phyloP scores from a whole-genome alignment of 2,113 vertebrate species.

The Trinectes maculatus region DNA sequence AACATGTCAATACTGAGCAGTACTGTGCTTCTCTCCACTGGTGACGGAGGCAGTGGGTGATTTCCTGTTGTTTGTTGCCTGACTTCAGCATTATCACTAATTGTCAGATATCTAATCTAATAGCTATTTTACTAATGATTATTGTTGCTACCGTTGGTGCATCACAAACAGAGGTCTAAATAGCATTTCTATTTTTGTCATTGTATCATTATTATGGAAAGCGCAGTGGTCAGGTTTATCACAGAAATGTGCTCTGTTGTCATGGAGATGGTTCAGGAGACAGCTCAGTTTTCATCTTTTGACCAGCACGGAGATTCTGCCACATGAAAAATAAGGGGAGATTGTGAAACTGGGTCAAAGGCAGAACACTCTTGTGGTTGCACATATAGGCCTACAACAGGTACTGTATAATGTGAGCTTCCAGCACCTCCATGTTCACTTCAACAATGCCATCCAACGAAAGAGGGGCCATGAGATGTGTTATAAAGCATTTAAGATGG shows the following conservation, averaged over 20 bases:
- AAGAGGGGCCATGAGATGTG: too few relatives aligned
- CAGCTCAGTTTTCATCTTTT: background rate
- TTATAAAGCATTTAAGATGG: too few relatives aligned
- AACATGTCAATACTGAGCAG: too few relatives aligned
- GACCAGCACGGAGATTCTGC: background rate
- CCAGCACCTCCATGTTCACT: background rate
- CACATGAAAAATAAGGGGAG: background rate
- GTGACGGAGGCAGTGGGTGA: too few relatives aligned
- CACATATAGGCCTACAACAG: background rate
- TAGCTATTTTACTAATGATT: too few relatives aligned
- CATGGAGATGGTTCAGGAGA: slow-evolving; percentile 1
- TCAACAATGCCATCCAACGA: too few relatives aligned
- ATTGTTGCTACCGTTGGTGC: background rate
- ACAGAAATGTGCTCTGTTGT: background rate
- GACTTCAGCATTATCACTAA: too few relatives aligned
- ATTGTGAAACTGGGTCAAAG: background rate
- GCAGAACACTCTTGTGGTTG: background rate
- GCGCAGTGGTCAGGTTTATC: background rate
- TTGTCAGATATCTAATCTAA: too few relatives aligned
- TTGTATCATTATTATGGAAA: background rate
- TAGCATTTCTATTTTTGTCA: background rate
- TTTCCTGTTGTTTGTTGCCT: too few relatives aligned
- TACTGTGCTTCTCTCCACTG: too few relatives aligned
- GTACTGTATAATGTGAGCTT: background rate
- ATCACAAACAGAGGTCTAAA: too few relatives aligned